Percentiles rank a stretch among this genome's conserved stretches.
Evolutionary conservation across 2,113 vertebrate genomes (phyloP).

Genomic region (Zosterops lateralis): DNA sequence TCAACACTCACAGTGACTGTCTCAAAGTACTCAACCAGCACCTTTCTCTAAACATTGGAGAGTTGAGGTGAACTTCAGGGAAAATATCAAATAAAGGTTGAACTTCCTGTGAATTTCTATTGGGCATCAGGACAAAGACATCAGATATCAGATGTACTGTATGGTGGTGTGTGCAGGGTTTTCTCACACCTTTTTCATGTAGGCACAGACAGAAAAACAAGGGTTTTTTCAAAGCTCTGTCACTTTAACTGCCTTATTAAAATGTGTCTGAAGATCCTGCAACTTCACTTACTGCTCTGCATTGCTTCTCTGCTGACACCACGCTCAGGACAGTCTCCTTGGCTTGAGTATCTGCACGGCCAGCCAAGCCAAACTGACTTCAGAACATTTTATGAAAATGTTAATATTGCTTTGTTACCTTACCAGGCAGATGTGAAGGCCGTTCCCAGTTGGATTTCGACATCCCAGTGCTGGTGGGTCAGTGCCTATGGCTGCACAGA

Average conservation of each 20-base stretch:
- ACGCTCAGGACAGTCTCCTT: constrained; percentile 36
- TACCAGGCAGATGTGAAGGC: constrained; percentile 21
- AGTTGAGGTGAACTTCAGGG: not conserved
- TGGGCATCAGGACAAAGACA: not conserved
- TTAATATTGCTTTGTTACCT: constrained; percentile 37
- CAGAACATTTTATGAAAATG: constrained; percentile 44
- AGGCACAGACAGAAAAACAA: not conserved
- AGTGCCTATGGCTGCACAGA: not conserved
- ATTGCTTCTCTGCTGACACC: constrained; percentile 1
- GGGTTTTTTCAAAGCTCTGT: not conserved
- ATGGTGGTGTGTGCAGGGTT: not conserved
- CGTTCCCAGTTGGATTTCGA: not conserved
- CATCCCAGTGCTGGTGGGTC: not conserved
- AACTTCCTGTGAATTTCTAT: not conserved
- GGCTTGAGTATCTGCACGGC: not conserved
- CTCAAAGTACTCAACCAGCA: not conserved
- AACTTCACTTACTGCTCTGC: not conserved
- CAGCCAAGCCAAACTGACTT: constrained; percentile 57
- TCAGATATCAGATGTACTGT: not conserved
- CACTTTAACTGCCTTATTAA: not conserved
- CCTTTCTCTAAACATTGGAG: not conserved
- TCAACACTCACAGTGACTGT: not conserved
- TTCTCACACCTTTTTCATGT: not conserved
- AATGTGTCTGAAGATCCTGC: not conserved
- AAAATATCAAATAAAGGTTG: not conserved